phyloP scores from a whole-genome alignment of 2,113 vertebrate genomes.

The Macquaria australasica region DNA sequence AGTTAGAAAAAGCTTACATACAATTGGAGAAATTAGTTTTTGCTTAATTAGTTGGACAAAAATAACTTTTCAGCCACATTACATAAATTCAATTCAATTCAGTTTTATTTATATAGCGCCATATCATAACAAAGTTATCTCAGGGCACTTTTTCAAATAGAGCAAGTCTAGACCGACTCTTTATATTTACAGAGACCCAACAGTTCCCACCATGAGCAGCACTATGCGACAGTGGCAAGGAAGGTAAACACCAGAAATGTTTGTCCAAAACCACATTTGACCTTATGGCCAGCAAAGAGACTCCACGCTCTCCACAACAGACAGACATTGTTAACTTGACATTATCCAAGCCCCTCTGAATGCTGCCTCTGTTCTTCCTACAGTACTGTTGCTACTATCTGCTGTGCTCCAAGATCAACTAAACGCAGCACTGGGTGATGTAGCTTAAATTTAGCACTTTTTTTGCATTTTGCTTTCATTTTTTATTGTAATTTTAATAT shows the following conservation, averaged over 20 bases:
- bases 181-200: no score
- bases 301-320: slow-evolving; percentile 54
- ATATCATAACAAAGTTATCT: no score
- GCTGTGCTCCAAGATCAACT: slow-evolving; percentile 42
- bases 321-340: slow-evolving; percentile 70
- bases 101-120: no score
- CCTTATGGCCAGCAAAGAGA: slow-evolving; percentile 27
- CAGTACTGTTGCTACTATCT: slow-evolving; percentile 12
- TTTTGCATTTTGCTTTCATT: background rate
- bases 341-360: slow-evolving; percentile 53
- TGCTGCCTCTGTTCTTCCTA: slow-evolving; percentile 50
- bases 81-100: no score
- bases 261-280: slow-evolving; percentile 47
- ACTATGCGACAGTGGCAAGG: no score
- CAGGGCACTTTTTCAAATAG: no score
- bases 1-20: background rate
- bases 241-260: slow-evolving; percentile 8
- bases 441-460: background rate
- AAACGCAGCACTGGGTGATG: background rate
- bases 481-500: background rate
- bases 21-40: background rate
- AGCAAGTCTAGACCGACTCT: no score
- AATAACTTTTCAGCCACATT: background rate
- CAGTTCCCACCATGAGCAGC: no score
- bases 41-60: background rate